Conservation (phyloP, 2,797 vertebrate species). For the Dicrostonyx torquatus region DNA sequence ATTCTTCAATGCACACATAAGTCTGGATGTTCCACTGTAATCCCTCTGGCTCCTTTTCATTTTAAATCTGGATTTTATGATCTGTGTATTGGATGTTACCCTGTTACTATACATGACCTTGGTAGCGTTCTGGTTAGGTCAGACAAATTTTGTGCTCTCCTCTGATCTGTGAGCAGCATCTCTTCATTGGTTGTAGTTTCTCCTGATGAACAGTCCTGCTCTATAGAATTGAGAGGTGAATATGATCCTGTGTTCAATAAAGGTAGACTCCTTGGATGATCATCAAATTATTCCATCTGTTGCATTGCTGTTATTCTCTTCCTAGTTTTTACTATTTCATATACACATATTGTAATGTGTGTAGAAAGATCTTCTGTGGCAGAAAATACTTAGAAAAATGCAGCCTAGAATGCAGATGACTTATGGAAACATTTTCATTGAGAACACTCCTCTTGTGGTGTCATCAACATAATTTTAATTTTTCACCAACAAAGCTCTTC, state of each 20-base stretch:
- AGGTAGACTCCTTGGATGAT: not conserved
- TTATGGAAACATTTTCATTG: not conserved
- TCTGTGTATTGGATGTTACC: not conserved
- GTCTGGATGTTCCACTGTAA: not conserved
- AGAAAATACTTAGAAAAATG: not conserved
- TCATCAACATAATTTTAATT: not conserved
- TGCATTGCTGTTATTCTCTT: not conserved
- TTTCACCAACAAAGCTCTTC: not conserved
- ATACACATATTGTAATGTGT: not conserved
- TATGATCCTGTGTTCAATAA: not conserved
- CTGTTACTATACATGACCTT: not conserved
- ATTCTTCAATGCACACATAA: not conserved
- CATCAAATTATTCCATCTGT: not conserved
- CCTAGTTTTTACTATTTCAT: not conserved
- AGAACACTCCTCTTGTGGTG: not conserved
- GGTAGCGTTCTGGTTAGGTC: not conserved
- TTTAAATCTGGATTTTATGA: not conserved
- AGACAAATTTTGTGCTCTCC: not conserved
- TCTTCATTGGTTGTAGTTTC: not conserved
- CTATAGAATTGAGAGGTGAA: not conserved
- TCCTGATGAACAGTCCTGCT: not conserved
- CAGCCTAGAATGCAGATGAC: not conserved
- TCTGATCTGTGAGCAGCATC: not conserved
- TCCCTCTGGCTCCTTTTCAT: accelerated
- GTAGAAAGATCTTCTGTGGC: not conserved